Evolutionary conservation across 2,888 invertebrate species (phyloP), one percentile per base, ranked within the genome.

Genomic region (Amphipyra tragopoginis): DNA sequence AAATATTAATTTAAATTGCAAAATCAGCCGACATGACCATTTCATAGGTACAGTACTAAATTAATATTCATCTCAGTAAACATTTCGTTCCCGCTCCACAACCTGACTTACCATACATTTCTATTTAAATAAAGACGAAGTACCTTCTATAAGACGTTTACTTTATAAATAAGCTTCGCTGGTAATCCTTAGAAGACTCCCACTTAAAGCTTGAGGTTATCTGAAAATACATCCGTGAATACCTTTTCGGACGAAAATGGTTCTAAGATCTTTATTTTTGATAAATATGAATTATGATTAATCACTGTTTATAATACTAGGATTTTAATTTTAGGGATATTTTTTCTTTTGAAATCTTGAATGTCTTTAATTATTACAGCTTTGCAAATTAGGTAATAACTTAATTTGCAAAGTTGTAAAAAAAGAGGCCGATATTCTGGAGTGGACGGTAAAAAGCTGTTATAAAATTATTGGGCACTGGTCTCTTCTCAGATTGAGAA

Each of bases 161-260:
- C 21, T 61, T 50, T 43, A 52, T 47, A 59, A 58, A 65, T 56
- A 73, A 65, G 36, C 63, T 59, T 39, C 2, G 5, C 11, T 15
- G 13, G 50, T 54, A 52, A 64, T 64, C 44, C 47, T 40, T 29
- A 36, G 33, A 54, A 42, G 39, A 69, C 49, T 55, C 45, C 54
- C 40, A 68, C 45, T 68, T 63, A 42, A 56, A 54, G 36, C 42
- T 56, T 54, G 57, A 49, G 64, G 54, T 60, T 64, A 74, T 59
- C 70, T 54, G 7, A 13, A 36, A 53, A 73, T 44, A 38, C 14
- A 43, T 29, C 45, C 42, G 26, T 43, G 29, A 62, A 62, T 48
- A 59, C 39, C 52, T 45, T 45, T 53, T 39, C 26, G 2, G 5
- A 33, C 0, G 55, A 33, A 57, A 58, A 58, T 53, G 36, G 29